Evolutionary conservation across 1,140 invertebrate genomes (phyloP), one percentile per base, ranked within the genome.

Genomic region (Calliopsis andreniformis): DNA sequence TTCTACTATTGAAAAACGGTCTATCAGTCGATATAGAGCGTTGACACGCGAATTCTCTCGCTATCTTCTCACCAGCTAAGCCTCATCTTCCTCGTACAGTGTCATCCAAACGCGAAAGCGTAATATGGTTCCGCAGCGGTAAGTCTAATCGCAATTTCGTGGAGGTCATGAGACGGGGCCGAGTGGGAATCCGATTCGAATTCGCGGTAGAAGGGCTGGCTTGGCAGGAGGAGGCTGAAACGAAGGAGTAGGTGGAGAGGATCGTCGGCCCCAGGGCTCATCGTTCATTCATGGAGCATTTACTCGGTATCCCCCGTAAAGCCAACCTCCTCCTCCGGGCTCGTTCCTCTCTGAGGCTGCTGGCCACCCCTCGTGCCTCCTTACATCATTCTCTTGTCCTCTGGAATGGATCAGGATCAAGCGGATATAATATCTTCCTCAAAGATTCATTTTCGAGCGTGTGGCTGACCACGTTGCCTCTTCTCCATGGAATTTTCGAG

Each of bases 271-370:
- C 84, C 84, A 39, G 69, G 86, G 85, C 90, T 92, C 91, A 91
- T 92, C 91, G 89, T 89, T 92, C 91, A 92, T 92, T 91, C 91
- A 92, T 91, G 90, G 91, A 87, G 90, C 91, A 92, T 92, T 92
- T 91, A 90, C 91, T 89, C 87, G 81, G 86, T 88, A 90, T 90
- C 88, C 35, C 89, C 83, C 86, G 89, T 89, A 91, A 91, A 91
- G 88, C 90, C 87, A 78, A 79, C 63, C 76, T 67, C 28, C 73
- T 73, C 76, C 72, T 35, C 30, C 70, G 28, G 76, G 56, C 67
- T 59, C 63, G 49, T 72, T 47, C 62, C 75, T 58, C 42, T 67
- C 51, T 45, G 58, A 47, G 71, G 63, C 30, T 71, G 61, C 67
- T 43, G 20, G 63, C 71, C 45, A 61, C 75, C 71, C 75, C 72